Evolutionary conservation across 2,113 vertebrate species (phyloP), one percentile per base, ranked within the genome.

Genomic region (Lonchura striata): DNA sequence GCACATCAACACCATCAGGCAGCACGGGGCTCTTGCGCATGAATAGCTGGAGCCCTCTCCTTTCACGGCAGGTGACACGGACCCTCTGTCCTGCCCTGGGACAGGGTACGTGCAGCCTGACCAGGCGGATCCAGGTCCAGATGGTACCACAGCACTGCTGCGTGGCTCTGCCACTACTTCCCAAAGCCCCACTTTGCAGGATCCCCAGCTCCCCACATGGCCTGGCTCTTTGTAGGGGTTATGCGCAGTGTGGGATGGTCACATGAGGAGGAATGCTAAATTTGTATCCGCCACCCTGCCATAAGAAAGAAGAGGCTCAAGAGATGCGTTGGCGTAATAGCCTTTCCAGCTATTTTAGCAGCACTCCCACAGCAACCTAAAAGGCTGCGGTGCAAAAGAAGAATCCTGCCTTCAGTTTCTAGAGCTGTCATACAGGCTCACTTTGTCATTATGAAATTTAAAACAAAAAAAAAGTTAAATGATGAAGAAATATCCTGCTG

Each of bases 161-260:
- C 0, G 0, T 50, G 81, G 28, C 49, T 76, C 31, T 14, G 11
- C 17, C 76, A 24, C 11, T 0, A 0, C 44, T n/a, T 35, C 23
- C 65, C 16, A 9, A 57, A 69, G 68, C 63, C 64, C 46, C 35
- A 1, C 59, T 11, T 18, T 27, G 6, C 30, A 37, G 57, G 27
- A 91, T 31, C 60, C 41, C n/a, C 33, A 28, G 19, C 61, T 75
- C 47, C 65, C 70, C 8, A 3, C 1, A 5, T 42, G 42, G 72
- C 56, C 54, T 52, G n/a, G 56, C 50, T 59, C 39, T 70, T 44
- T 18, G 17, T 31, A 69, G 11, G 47, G 60, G 78, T 70, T 87
- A 5, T 50, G 35, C 54, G 21, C 23, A 1, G 3, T 42, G 85
- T 87, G 66, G 92, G 82, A 65, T 6, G 9, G 42, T 87, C 85